Evolutionary conservation across 2,113 vertebrate species (phyloP).

Genomic region (Dendrocopos noguchii): DNA sequence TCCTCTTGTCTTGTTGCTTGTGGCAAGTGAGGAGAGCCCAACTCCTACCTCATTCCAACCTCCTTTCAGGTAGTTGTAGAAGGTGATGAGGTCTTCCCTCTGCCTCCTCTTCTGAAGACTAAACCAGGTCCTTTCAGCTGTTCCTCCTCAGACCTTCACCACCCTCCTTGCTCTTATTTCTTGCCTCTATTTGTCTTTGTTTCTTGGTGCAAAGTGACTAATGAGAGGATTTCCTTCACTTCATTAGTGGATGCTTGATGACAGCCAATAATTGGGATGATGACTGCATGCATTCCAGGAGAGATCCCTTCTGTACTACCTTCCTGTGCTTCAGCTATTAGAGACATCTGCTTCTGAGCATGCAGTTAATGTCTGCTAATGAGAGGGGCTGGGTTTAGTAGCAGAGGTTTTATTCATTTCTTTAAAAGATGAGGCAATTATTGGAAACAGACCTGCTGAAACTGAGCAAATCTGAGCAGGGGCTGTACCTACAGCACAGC

Average conservation of each 20-base stretch:
- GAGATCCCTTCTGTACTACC: neutral
- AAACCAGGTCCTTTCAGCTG: too few species aligned
- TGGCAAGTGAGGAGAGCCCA: too few species aligned
- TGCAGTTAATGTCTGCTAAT: neutral
- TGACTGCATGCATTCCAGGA: neutral
- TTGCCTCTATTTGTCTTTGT: neutral
- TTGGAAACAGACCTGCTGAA: slow-evolving; percentile 3
- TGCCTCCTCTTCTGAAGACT: too few species aligned
- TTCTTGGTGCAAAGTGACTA: neutral
- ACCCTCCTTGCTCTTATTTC: neutral
- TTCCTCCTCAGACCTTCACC: too few species aligned
- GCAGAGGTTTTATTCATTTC: neutral
- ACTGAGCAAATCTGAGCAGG: neutral
- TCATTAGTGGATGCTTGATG: neutral
- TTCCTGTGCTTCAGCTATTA: neutral
- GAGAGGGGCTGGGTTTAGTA: neutral
- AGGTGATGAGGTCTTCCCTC: too few species aligned
- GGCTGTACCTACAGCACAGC: neutral
- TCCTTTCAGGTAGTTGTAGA: too few species aligned
- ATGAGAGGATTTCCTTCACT: neutral
- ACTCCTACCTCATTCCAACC: too few species aligned
- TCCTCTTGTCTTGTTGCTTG: too few species aligned
- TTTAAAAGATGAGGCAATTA: slow-evolving; percentile 13
- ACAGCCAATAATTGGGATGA: neutral
- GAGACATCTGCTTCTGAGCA: neutral